Conservation (phyloP, 2,113 vertebrate species). For the Nerophis ophidion region DNA sequence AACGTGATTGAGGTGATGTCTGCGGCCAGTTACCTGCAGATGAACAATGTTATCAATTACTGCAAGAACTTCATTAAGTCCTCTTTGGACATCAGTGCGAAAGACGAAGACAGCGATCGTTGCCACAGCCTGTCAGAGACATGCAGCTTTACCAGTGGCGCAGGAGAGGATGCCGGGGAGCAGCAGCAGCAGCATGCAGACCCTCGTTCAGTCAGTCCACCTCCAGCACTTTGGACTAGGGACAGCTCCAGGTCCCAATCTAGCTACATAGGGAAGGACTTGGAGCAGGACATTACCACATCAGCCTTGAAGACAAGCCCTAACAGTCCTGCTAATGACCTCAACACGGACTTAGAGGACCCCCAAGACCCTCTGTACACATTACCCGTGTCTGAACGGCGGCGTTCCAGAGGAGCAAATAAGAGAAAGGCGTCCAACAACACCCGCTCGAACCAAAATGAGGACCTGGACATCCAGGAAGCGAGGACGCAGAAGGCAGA, state of each 20-base stretch:
- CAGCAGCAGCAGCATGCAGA: constrained; percentile 47
- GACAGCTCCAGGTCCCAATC: constrained; percentile 59
- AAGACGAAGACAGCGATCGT: constrained; percentile 78
- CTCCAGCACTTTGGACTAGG: constrained; percentile 67
- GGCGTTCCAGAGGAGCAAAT: constrained; percentile 47
- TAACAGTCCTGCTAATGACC: constrained; percentile 44
- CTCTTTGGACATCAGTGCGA: constrained; percentile 80
- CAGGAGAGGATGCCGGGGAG: constrained; percentile 47
- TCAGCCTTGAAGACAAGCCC: constrained; percentile 45
- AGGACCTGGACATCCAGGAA: constrained; percentile 64
- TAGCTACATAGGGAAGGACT: constrained; percentile 55
- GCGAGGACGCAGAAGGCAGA: constrained; percentile 66
- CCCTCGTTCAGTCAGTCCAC: constrained; percentile 56
- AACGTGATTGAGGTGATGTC: constrained; percentile 99
- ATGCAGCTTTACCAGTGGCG: constrained; percentile 56
- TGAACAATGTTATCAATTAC: constrained; percentile 93
- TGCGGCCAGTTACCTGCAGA: constrained; percentile 94
- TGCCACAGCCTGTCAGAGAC: constrained; percentile 82
- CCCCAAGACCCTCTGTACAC: constrained; percentile 59
- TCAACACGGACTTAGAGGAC: constrained; percentile 53
- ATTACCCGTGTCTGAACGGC: constrained; percentile 53
- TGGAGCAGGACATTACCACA: constrained; percentile 40
- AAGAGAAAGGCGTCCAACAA: constrained; percentile 57
- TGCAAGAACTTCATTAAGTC: constrained; percentile 98
- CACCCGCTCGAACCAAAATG: constrained; percentile 43